These are phyloP conservation scores for Hypena proboscidalis DNA, from an alignment of 2,888 invertebrate genomes.

Conservation along the genomic window DNA sequence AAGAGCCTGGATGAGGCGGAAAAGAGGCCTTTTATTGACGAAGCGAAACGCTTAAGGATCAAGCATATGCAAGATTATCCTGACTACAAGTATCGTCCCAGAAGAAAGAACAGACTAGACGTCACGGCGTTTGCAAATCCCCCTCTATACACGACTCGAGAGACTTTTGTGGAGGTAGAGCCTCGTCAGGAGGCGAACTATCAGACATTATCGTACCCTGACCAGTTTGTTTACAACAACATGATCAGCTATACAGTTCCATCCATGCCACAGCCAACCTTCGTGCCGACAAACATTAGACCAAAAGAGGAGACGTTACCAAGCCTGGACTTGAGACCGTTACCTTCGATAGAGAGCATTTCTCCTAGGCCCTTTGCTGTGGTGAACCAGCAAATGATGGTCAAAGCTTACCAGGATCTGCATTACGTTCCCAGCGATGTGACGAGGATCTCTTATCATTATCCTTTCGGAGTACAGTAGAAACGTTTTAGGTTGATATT, in stretches of 20 bases:
- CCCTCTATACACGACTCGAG: slow-evolving; percentile 62
- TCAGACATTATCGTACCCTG: slow-evolving; percentile 67
- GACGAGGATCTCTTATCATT: slow-evolving; percentile 76
- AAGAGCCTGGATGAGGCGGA: slow-evolving; percentile 91
- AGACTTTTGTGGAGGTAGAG: slow-evolving; percentile 70
- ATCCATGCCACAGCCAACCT: slow-evolving; percentile 64
- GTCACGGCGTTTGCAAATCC: slow-evolving; percentile 61
- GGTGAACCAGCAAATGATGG: slow-evolving; percentile 82
- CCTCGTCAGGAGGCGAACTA: slow-evolving; percentile 67
- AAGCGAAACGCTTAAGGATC: slow-evolving; percentile 91
- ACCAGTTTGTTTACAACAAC: slow-evolving; percentile 76
- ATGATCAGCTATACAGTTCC: slow-evolving; percentile 76
- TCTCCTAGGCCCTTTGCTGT: slow-evolving; percentile 76
- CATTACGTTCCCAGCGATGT: slow-evolving; percentile 78
- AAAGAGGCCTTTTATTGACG: slow-evolving; percentile 95
- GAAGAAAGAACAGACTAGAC: slow-evolving; percentile 85
- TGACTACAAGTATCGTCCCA: slow-evolving; percentile 89
- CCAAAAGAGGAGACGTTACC: slow-evolving; percentile 69
- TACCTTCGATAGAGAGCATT: slow-evolving; percentile 81
- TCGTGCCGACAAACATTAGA: slow-evolving; percentile 62
- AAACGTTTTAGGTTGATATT: not conserved
- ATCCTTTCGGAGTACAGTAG: slow-evolving; percentile 78
- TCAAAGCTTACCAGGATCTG: slow-evolving; percentile 78
- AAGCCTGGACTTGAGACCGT: slow-evolving; percentile 68
- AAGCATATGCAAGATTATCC: slow-evolving; percentile 90